Percentiles rank a stretch among this genome's conserved stretches.
Conservation (phyloP, 2,113 vertebrate genomes). For the Otocyon megalotis region DNA sequence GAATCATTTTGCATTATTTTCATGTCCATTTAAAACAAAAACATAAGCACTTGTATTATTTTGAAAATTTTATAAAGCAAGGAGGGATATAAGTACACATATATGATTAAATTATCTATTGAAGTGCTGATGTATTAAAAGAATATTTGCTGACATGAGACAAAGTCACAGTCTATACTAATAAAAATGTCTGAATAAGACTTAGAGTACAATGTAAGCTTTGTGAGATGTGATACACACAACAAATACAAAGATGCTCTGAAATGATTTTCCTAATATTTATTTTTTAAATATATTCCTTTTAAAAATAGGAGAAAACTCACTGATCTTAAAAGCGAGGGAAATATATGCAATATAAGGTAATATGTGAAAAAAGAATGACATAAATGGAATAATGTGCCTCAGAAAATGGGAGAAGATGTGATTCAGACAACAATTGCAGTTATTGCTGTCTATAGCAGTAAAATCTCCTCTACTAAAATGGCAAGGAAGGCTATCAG, state of each 20-base stretch:
- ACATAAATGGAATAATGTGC: neutral
- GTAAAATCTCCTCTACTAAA: neutral
- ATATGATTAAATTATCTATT: neutral
- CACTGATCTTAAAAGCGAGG: neutral
- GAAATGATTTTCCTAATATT: neutral
- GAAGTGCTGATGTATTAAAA: neutral
- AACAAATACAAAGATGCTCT: neutral
- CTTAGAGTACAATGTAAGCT: neutral
- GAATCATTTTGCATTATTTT: neutral
- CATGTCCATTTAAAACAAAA: neutral
- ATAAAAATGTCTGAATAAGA: neutral
- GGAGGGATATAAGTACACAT: neutral
- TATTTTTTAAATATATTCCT: neutral
- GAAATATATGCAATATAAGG: neutral
- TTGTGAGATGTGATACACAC: neutral
- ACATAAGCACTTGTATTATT: neutral
- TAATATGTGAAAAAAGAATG: neutral
- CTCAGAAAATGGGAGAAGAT: neutral
- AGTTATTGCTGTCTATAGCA: neutral
- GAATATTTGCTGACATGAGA: neutral
- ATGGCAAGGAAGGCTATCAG: slow-evolving; percentile 15
- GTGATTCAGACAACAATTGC: neutral
- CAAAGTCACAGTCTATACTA: neutral
- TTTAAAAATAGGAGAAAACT: neutral
- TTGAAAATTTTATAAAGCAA: slow-evolving; percentile 7